These are phyloP conservation scores for Arrhopalites spinosus DNA, from an alignment of 2,888 invertebrate species.

Conservation along the genomic window DNA sequence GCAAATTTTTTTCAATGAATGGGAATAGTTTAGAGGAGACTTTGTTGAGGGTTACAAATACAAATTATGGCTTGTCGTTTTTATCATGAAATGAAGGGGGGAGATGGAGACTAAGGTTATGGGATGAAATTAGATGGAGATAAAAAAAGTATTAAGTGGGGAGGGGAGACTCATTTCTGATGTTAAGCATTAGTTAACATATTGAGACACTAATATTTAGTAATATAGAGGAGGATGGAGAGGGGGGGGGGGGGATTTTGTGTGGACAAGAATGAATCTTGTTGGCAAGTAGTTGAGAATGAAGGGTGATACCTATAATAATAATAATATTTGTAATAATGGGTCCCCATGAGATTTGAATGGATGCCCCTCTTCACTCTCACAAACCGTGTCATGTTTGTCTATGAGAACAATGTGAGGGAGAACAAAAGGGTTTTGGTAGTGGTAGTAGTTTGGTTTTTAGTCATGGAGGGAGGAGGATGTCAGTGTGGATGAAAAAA, in stretches of 20 bases:
- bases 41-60: too few species aligned
- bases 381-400: constrained; percentile 31
- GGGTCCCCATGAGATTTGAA: neutral
- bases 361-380: constrained; percentile 4
- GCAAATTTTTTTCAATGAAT: too few species aligned
- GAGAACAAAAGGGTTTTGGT: constrained; percentile 35
- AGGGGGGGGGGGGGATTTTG: neutral
- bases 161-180: neutral
- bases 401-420: constrained; percentile 36
- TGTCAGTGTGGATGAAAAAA: constrained; percentile 37
- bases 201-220: neutral
- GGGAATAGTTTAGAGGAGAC: too few species aligned
- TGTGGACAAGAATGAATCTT: neutral
- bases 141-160: too few species aligned
- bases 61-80: too few species aligned
- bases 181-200: too few species aligned
- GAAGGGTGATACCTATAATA: neutral
- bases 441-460: neutral
- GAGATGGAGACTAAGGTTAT: too few species aligned
- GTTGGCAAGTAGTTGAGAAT: too few species aligned
- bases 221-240: neutral
- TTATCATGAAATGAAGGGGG: too few species aligned
- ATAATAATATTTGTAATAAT: neutral
- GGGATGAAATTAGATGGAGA: too few species aligned
- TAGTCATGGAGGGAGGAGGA: neutral